Conservation (phyloP, 2,888 invertebrate species). For the Amphipoea oculea region DNA sequence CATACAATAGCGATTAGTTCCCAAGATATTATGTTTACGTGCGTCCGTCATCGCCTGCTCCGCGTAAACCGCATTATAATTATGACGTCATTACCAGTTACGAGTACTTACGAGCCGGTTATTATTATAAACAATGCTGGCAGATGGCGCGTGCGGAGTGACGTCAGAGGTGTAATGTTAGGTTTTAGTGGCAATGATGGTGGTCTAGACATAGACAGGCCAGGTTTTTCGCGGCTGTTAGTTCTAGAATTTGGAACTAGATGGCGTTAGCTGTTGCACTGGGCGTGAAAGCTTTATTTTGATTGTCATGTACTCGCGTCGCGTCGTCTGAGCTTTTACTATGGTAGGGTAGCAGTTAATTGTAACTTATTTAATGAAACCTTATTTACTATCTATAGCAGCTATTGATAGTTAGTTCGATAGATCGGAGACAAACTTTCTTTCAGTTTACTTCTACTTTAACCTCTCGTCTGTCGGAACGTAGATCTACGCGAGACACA, state of each 20-base stretch:
- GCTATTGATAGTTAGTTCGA: no score
- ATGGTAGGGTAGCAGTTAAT: neutral
- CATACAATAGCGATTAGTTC: slow-evolving; percentile 53
- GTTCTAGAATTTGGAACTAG: slow-evolving; percentile 16
- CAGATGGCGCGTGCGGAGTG: slow-evolving; percentile 47
- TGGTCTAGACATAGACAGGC: slow-evolving; percentile 19
- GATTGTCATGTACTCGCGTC: neutral
- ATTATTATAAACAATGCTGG: slow-evolving; percentile 42
- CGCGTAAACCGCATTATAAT: slow-evolving; percentile 51
- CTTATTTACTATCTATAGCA: neutral
- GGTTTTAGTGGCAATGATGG: slow-evolving; percentile 19
- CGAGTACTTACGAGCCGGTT: slow-evolving; percentile 31
- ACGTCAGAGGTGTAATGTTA: slow-evolving; percentile 41
- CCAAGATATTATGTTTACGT: slow-evolving; percentile 54
- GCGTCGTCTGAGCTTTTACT: neutral
- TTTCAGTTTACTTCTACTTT: neutral
- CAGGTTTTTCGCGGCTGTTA: neutral
- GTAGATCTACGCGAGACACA: no score
- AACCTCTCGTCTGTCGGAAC: no score
- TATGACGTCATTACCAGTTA: slow-evolving; percentile 48
- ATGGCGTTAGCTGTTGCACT: slow-evolving; percentile 24
- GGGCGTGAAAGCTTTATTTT: neutral
- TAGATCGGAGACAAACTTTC: neutral
- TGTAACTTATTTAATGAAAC: slow-evolving; percentile 3
- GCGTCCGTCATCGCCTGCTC: slow-evolving; percentile 50